A percentile compares a stretch with the other conserved stretches of the same genome.
phyloP scores from a whole-genome alignment of 2,113 vertebrate species.

The Dicrurus megarhynchus region DNA sequence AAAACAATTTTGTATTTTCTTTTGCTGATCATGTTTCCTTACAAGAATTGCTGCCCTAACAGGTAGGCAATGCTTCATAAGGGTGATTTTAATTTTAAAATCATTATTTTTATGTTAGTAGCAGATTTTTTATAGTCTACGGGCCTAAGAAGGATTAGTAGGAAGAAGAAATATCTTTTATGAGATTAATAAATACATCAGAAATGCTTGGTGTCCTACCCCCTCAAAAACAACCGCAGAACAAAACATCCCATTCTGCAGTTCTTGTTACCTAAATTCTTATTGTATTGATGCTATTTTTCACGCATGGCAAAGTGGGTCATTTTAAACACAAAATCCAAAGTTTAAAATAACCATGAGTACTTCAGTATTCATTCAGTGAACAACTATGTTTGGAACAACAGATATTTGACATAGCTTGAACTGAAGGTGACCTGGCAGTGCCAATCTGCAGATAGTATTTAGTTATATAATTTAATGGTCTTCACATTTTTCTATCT shows the following conservation, averaged over 20 bases:
- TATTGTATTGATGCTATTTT: not conserved
- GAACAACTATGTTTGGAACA: slow-evolving; percentile 2
- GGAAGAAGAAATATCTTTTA: not conserved
- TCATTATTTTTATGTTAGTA: not conserved
- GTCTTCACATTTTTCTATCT: slow-evolving; percentile 66
- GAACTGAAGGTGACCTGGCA: slow-evolving; percentile 62
- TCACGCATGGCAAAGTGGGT: not conserved
- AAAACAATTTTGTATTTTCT: not conserved
- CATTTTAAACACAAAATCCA: not conserved
- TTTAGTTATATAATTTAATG: slow-evolving; percentile 66
- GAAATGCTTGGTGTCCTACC: not conserved
- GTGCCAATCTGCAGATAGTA: slow-evolving; percentile 24
- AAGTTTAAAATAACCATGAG: not conserved
- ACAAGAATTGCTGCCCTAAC: not conserved
- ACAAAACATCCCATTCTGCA: not conserved
- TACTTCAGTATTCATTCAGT: not conserved
- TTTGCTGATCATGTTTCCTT: not conserved
- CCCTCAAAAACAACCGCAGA: not conserved
- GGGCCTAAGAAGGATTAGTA: not conserved
- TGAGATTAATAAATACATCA: not conserved
- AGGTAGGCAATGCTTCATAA: not conserved
- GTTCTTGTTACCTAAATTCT: not conserved
- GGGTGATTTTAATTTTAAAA: not conserved
- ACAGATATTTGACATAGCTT: not conserved
- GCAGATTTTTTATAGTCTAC: not conserved